Conservation (phyloP, 2,888 invertebrate species). For the Microplitis deprimator region DNA sequence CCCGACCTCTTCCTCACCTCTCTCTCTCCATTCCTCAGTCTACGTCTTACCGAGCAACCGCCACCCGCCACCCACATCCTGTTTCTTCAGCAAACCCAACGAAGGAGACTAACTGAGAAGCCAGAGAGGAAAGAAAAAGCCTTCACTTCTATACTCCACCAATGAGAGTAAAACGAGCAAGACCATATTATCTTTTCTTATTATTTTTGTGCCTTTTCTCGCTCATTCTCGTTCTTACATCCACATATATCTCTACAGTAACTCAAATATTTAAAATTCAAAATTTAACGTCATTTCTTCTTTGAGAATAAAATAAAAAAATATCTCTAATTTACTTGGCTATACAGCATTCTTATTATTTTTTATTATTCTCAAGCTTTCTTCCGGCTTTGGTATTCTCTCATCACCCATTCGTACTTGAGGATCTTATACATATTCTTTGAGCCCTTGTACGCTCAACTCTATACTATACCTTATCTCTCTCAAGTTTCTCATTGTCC, state of each 20-base stretch:
- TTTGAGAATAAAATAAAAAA: no score
- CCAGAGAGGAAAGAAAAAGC: conserved; percentile 17
- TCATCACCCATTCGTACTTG: not conserved
- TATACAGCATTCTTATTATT: no score
- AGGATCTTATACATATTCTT: conserved; percentile 3
- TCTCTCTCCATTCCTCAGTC: conserved; percentile 40
- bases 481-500: conserved; percentile 71
- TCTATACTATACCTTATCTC: conserved; percentile 64
- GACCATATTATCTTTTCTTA: conserved; percentile 10
- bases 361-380: conserved; percentile 1
- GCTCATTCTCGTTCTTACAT: conserved; percentile 12
- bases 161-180: not conserved
- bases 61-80: conserved; percentile 57
- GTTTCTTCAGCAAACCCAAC: conserved; percentile 43
- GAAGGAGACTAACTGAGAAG: conserved; percentile 27
- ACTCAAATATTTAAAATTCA: no score
- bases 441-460: conserved; percentile 21
- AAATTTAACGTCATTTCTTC: no score
- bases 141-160: conserved; percentile 6
- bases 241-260: no score
- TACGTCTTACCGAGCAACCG: conserved; percentile 50
- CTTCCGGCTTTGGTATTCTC: not conserved
- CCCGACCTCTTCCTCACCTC: conserved; percentile 4
- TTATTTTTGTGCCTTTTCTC: conserved; percentile 22
- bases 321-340: no score